Conservation (phyloP, 2,888 invertebrate species). For the Noctua comes region DNA sequence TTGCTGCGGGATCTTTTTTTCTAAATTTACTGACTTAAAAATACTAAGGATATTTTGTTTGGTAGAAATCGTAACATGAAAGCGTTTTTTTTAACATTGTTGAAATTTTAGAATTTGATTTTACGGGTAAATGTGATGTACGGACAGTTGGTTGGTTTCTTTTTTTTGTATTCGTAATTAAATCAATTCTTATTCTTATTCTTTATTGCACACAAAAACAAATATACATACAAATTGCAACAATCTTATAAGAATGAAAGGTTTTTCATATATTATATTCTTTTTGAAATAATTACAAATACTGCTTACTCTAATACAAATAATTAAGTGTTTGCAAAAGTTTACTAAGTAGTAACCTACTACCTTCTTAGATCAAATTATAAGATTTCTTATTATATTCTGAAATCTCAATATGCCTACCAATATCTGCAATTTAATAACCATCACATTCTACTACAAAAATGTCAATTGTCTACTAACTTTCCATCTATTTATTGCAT, state of each 20-base stretch:
- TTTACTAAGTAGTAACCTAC: not conserved
- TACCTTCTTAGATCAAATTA: not conserved
- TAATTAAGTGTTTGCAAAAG: not conserved
- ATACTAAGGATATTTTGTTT: not conserved
- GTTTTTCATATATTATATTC: not conserved
- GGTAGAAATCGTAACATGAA: not conserved
- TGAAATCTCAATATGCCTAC: not conserved
- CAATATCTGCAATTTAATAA: not conserved
- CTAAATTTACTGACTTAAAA: not conserved
- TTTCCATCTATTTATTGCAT: not conserved
- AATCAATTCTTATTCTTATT: too few relatives aligned
- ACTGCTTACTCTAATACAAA: not conserved
- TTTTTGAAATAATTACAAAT: not conserved
- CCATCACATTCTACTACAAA: not conserved
- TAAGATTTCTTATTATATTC: not conserved
- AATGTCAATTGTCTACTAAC: not conserved
- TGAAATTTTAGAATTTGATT: not conserved
- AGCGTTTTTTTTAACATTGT: too few relatives aligned
- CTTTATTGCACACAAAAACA: too few relatives aligned
- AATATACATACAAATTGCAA: too few relatives aligned
- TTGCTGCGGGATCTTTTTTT: not conserved
- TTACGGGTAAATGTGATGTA: not conserved
- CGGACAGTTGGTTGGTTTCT: not conserved
- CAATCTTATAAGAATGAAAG: not conserved
- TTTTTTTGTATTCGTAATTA: not conserved